Evolutionary conservation across 2,113 vertebrate species (phyloP), one percentile per base, ranked within the genome.

Genomic region (Crotophaga sulcirostris): DNA sequence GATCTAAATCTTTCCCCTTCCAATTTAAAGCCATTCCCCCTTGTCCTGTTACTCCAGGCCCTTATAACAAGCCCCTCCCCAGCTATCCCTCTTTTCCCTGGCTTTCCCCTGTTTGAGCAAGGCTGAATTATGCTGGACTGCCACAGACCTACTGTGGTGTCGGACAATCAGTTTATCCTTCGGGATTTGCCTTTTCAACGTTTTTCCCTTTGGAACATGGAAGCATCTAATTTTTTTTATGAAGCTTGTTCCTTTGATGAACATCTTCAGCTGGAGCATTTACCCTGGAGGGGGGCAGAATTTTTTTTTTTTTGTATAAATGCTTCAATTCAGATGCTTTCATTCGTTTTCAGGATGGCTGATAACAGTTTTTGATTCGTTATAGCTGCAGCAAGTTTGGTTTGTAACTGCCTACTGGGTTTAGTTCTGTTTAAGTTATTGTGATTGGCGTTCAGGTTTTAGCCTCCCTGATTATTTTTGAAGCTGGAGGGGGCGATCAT

Each of bases 91-190:
- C n/a, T n/a, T n/a, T n/a, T n/a, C n/a, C n/a, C n/a, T n/a, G n/a
- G n/a, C n/a, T n/a, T n/a, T n/a, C n/a, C n/a, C n/a, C 14, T 14
- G 2, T 25, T 25, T 13, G 36, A 52, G 45, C 11, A 4, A 44
- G 33, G 44, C 40, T 75, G 75, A 69, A 2, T 63, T 34, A 3
- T 0, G 3, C 45, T 2, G 2, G 7, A 6, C 51, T 20, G 8
- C 55, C 0, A 0, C 9, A 67, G 58, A 83, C 45, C 49, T 42
- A 80, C 5, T n/a, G 21, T 36, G 26, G 13, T 59, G 36, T 5
- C 67, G 29, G 34, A 44, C 28, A 24, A 23, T 34, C 67, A 18
- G 68, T 58, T 55, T 21, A 26, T 49, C 59, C 42, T 49, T 49
- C 28, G 28, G 18, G 72, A 51, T 45, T 45, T n/a, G 23, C 11